phyloP scores from a whole-genome alignment of 1,140 invertebrate genomes.

The Drosophila albomicans region DNA sequence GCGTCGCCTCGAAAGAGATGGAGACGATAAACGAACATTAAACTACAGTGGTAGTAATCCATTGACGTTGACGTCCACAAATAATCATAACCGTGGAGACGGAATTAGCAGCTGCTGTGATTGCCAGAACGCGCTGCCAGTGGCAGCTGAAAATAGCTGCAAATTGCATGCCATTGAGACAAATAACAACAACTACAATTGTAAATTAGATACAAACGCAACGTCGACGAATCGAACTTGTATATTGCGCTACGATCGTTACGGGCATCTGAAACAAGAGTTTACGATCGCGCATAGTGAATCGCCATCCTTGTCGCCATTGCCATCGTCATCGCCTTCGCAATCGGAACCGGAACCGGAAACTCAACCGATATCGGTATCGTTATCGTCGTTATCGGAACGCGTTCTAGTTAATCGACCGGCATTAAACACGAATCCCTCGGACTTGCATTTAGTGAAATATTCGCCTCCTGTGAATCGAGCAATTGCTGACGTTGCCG shows the following conservation, averaged over 20 bases:
- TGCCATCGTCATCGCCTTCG: not conserved
- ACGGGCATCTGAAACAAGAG: constrained; percentile 64
- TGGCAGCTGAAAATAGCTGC: constrained; percentile 45
- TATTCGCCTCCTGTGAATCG: constrained; percentile 3
- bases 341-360: not conserved
- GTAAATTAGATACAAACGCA: constrained; percentile 46
- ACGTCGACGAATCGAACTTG: constrained; percentile 40
- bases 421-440: not conserved
- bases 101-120: constrained; percentile 40
- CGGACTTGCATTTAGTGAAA: too few relatives aligned
- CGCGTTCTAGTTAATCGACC: not conserved
- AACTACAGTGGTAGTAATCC: constrained; percentile 6
- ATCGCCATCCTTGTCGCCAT: not conserved
- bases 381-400: constrained; percentile 2
- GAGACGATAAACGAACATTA: constrained; percentile 1
- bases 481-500: constrained; percentile 9
- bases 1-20: constrained; percentile 42
- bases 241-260: constrained; percentile 68
- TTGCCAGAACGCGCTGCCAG: constrained; percentile 16
- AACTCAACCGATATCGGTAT: not conserved
- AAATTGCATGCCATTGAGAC: constrained; percentile 44
- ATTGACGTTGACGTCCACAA: constrained; percentile 19
- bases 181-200: constrained; percentile 67
- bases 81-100: constrained; percentile 11
- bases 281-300: constrained; percentile 13